Evolutionary conservation across 2,797 vertebrate genomes (phyloP), one percentile per base, ranked within the genome.

Genomic region (Naso thynnoides): DNA sequence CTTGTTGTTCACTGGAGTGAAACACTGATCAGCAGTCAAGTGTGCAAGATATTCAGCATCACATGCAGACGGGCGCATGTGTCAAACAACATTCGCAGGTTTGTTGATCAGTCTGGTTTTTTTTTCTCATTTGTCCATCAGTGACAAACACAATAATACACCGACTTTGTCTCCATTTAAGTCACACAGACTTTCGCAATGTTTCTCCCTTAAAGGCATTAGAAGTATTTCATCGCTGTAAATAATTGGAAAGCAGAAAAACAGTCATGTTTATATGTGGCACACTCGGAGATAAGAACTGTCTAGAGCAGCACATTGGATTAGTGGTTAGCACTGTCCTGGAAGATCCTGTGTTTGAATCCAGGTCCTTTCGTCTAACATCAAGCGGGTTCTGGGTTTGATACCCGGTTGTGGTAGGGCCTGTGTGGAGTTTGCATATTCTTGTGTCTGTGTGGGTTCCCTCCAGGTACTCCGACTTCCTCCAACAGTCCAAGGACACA

Each of bases 181-280:
- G 41, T n/a, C 19, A 23, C 44, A 64, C 33, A 9, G 4, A 69
- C 48, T 63, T 76, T 67, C 70, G 66, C 79, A 70, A n/a, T 49
- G 64, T 81, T 75, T 61, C 53, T 31, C 49, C 53, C 44, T 47
- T 24, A n/a, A 54, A 54, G 45, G 55, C 69, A 62, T 8, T 2
- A 8, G 57, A 68, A 70, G 39, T 71, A 52, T 57, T 66, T 60
- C 71, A 72, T 85, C 67, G 83, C 47, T 75, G 29, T 54, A 82
- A 83, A 81, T 72, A 83, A 69, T 72, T 79, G 59, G n/a, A 24
- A 77, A 61, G 42, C 53, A 73, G 68, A 36, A 75, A 71, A 48
- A 76, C n/a, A n/a, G n/a, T n/a, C n/a, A n/a, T n/a, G n/a, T n/a
- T n/a, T n/a, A n/a, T n/a, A n/a, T n/a, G n/a, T n/a, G n/a, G n/a